Evolutionary conservation across 2,797 vertebrate species (phyloP).

Genomic region (Philypnodon macrostomus): DNA sequence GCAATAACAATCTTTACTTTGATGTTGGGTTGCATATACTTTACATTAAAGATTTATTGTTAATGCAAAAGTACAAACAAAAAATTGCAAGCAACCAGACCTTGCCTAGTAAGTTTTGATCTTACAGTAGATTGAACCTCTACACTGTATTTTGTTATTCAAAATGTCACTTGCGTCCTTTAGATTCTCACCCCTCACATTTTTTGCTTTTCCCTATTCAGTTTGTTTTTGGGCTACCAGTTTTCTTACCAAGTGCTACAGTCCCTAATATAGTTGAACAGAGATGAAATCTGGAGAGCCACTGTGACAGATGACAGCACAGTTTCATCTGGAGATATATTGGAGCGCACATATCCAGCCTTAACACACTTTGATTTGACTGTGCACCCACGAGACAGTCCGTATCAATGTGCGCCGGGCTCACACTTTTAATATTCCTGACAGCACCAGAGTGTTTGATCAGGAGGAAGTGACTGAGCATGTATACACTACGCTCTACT

Average conservation of each 20-base stretch:
- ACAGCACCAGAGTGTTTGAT: conserved; percentile 50
- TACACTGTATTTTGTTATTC: too few species aligned
- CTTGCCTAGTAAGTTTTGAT: too few species aligned
- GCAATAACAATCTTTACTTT: too few species aligned
- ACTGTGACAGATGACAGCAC: conserved; percentile 37
- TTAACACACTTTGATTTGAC: conserved; percentile 33
- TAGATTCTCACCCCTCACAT: too few species aligned
- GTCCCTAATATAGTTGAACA: conserved; percentile 25
- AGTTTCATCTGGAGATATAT: conserved; percentile 22
- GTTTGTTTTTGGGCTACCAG: conserved; percentile 22
- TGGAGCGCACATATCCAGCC: conserved; percentile 31
- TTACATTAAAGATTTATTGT: too few species aligned
- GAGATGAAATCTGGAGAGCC: conserved; percentile 17
- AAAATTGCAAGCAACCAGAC: too few species aligned
- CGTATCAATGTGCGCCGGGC: conserved; percentile 36
- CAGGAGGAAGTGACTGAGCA: conserved; percentile 35
- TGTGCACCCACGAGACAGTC: conserved; percentile 23
- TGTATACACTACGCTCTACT: conserved; percentile 20
- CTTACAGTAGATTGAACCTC: too few species aligned
- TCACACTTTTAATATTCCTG: conserved; percentile 47
- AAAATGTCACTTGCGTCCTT: too few species aligned
- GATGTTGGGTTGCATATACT: too few species aligned
- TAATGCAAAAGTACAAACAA: too few species aligned
- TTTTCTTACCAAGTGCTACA: conserved; percentile 18
- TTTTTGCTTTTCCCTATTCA: background rate